Evolutionary conservation across 2,113 vertebrate species (phyloP).

Genomic region (Prunella himalayana): DNA sequence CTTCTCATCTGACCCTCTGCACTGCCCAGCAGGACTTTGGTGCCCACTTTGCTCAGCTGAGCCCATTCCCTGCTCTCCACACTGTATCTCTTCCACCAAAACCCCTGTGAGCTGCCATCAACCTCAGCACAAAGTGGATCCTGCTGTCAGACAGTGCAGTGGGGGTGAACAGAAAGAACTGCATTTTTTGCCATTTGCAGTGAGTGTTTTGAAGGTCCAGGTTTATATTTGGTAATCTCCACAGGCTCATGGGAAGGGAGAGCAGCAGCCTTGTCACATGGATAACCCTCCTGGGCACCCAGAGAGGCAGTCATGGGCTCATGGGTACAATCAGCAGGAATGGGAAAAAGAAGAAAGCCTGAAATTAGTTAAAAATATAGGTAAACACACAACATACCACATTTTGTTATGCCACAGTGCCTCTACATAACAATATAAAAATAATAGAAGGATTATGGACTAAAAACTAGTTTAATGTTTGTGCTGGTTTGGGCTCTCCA

Average conservation of each 20-base stretch:
- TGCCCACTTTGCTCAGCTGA: not conserved
- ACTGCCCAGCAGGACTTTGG: not conserved
- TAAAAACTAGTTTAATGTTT: constrained; percentile 50
- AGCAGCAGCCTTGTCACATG: not conserved
- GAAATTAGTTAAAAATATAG: not conserved
- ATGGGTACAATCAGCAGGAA: not conserved
- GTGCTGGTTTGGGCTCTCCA: constrained; percentile 42
- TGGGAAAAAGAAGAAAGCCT: not conserved
- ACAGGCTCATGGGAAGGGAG: not conserved
- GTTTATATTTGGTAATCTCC: not conserved
- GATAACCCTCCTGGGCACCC: not conserved
- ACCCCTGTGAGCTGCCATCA: not conserved
- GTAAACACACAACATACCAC: not conserved
- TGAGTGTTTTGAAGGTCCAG: not conserved
- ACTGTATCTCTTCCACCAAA: not conserved
- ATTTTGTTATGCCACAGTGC: constrained; percentile 18
- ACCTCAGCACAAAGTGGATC: not conserved
- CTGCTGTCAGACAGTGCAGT: not conserved
- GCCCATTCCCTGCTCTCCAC: not conserved
- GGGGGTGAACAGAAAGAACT: not conserved
- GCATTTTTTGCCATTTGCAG: not conserved
- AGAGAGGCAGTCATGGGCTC: not conserved
- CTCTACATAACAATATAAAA: constrained; percentile 35
- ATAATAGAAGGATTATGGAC: constrained; percentile 39
- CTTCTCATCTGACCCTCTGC: not conserved